Evolutionary conservation across 2,113 vertebrate species (phyloP), one percentile per base, ranked within the genome.

Genomic region (Labrus mixtus): DNA sequence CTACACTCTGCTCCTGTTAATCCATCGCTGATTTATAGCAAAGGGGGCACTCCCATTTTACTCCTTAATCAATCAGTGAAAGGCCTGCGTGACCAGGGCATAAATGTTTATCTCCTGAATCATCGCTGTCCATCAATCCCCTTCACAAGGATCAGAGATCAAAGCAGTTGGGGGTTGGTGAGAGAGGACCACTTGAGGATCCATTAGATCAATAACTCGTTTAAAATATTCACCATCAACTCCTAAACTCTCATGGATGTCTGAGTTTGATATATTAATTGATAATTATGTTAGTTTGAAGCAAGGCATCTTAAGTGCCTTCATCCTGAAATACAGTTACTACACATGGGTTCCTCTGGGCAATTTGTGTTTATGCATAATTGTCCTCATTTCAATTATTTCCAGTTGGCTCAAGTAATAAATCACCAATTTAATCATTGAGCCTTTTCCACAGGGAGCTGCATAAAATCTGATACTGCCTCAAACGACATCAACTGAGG

Each of bases 31-130:
- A 87, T 89, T 86, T 86, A 85, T 54, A 51, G 56, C 3, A 25
- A 61, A 68, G 59, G 29, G n/a, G 70, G 65, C 68, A 65, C 65
- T 76, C 67, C 54, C 70, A 60, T 85, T 82, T 80, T 23, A 89
- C 59, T 64, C 61, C 74, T 68, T 82, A 67, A 91, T 92, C 86
- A 87, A 56, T 88, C 67, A 79, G 39, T 74, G 70, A 68, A 70
- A 70, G 39, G 54, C 58, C 68, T 37, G 39, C 9, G 67, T 66
- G 83, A 82, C 53, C 41, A 50, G 65, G 29, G 56, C n/a, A 51
- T 79, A 62, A 81, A 88, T 86, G 76, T 89, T 87, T 83, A 85
- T 80, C 71, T 19, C 22, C 41, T 50, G 29, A 83, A 68, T 66
- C 61, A 33, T 46, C 72, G 16, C 65, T n/a, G 20, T 63, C 46